Conservation (phyloP, 2,113 vertebrate species). For the Eidolon helvum region DNA sequence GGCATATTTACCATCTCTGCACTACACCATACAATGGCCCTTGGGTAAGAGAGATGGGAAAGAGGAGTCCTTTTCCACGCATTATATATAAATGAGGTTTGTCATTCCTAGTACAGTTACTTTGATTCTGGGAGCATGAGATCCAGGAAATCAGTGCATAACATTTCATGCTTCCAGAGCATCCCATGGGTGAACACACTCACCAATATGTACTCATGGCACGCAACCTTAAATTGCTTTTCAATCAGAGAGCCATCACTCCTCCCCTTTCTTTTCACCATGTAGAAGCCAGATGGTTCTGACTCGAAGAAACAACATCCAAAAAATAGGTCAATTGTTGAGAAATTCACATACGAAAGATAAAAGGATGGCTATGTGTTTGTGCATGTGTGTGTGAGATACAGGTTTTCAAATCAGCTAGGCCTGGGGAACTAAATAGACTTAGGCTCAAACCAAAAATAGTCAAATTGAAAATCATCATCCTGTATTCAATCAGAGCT, state of each 20-base stretch:
- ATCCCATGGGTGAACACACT: neutral
- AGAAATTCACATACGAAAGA: neutral
- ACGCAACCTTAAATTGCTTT: neutral
- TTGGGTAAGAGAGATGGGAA: neutral
- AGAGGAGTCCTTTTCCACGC: neutral
- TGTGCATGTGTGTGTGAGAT: neutral
- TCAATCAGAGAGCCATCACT: neutral
- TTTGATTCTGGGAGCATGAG: neutral
- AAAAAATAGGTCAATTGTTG: neutral
- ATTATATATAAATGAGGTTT: neutral
- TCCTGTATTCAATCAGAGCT: neutral
- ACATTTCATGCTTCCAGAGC: neutral
- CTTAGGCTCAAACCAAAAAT: neutral
- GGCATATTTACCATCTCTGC: neutral
- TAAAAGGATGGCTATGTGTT: neutral
- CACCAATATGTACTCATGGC: neutral
- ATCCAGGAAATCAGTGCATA: neutral
- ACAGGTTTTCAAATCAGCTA: neutral
- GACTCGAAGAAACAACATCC: neutral
- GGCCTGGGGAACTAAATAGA: neutral
- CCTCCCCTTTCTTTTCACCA: neutral
- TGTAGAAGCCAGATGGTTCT: neutral
- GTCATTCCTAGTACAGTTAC: neutral
- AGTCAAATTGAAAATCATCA: neutral
- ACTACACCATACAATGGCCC: neutral